Evolutionary conservation across 2,113 vertebrate species (phyloP), one percentile per base, ranked within the genome.

Genomic region (Cyphomyrus discorhynchus): DNA sequence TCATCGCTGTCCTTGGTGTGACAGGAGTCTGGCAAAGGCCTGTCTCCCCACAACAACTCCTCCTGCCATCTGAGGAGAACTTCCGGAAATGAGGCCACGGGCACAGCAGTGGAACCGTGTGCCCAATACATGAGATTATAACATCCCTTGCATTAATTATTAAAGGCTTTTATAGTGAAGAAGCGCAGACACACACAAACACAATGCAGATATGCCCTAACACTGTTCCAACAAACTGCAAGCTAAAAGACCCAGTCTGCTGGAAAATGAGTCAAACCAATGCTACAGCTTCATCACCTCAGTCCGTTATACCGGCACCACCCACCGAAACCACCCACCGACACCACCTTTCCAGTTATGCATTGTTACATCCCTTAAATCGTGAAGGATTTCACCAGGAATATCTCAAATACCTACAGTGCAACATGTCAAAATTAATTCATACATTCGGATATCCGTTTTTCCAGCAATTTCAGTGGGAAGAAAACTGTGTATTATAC

Each of bases 121-220:
- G 47, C 88, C 46, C 5, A 46, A 89, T 80, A 17, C 66, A 31
- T 80, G 27, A 77, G 88, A 49, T 88, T 70, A 80, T n/a, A 89
- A 21, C 66, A 82, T 70, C 24, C 24, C 46, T 50, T 6, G 49
- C 49, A 46, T 52, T 49, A 89, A 77, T 66, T 47, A 88, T 88
- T 27, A 70, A 56, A 87, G 10, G 31, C 52, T 39, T 52, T n/a
- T 27, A 56, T 56, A 42, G 35, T 39, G 52, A 87, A 56, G 31
- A 24, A 56, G 86, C 53, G 45, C 35, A 27, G 13, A 52, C 11
- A 21, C 27, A 88, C 46, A 88, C 58, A 47, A n/a, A 15, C 21
- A 70, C 66, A 88, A 70, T 11, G 3, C n/a, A 52, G 10, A 52
- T 21, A 86, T 19, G 11, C 47, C 46, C 84, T 31, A 19, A 86